These are phyloP conservation scores for Argyresthia albistria DNA, from an alignment of 2,888 invertebrate species.

Conservation along the genomic window DNA sequence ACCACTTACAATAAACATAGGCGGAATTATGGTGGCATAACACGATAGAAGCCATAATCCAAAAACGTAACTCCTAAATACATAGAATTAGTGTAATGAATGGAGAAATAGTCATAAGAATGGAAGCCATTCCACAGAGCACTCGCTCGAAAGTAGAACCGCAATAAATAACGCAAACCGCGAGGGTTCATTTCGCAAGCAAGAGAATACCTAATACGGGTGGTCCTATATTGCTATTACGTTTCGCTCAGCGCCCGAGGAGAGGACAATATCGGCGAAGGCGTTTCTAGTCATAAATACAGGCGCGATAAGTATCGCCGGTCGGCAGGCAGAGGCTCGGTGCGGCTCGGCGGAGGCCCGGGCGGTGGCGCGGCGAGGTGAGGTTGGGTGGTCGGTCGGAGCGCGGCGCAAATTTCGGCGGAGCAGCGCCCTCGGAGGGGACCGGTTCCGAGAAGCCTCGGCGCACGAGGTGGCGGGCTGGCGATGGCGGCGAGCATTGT, in stretches of 20 bases:
- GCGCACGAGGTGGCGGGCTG: slow-evolving; percentile 14
- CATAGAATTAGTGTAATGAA: no score
- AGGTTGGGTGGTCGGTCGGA: slow-evolving; percentile 52
- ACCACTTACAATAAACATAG: no score
- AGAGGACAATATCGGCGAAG: slow-evolving; percentile 13
- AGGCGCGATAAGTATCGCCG: slow-evolving; percentile 59
- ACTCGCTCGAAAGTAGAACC: no score
- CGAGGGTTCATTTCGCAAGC: neutral
- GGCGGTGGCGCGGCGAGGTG: neutral
- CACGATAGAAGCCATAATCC: no score
- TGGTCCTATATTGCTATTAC: slow-evolving; percentile 5
- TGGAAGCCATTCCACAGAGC: no score
- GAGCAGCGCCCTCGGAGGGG: slow-evolving; percentile 41
- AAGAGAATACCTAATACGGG: slow-evolving; percentile 6
- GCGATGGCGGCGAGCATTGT: slow-evolving; percentile 60
- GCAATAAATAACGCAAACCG: neutral
- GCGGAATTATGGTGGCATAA: no score
- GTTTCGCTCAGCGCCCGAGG: slow-evolving; percentile 4
- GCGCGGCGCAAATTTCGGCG: slow-evolving; percentile 57
- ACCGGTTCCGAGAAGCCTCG: slow-evolving; percentile 66
- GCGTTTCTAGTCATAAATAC: slow-evolving; percentile 63
- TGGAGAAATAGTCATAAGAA: no score
- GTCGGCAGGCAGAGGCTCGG: slow-evolving; percentile 16
- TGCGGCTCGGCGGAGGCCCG: no score
- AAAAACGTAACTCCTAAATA: no score